Base-by-base conservation (phyloP, 1,140 invertebrate species). In the Theocolax elegans region DNA sequence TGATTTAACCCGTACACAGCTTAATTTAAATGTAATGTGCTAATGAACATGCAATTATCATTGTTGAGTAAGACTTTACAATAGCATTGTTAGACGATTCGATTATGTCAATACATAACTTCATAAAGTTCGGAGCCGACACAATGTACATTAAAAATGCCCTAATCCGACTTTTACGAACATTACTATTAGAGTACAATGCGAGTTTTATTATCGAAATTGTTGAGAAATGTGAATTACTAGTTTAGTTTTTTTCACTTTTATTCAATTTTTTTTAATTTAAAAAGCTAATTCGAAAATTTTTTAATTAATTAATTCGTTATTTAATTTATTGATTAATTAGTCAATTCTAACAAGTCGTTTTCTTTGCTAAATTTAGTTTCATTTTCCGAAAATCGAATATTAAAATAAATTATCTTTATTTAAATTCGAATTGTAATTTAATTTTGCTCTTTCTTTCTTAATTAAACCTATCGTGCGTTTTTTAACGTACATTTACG, bases 11-110 rank as follows among this genome's bases (percentile, higher is more conserved):
- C 68, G 73, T 75, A 78, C 75, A 77, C 77, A 74, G 74, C 76
- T 76, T 77, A 79, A 51, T 74, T 74, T 76, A 72, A 63, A 71
- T 68, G 67, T 74, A 76, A 76, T 72, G 74, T 74, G 71, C 73
- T 76, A 77, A 75, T 68, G 71, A 76, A 76, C 77, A 78, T 78
- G 77, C 76, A 76, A 75, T 76, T 76, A 77, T 76, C 68, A 75
- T 72, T 76, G 42, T 75, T 76, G 67, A 64, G 38, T 70, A 44
- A 70, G 69, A 75, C 73, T 72, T 77, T 73, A 73, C 65, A 74
- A 76, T 76, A 74, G 71, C 73, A 75, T 67, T 75, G 73, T 76
- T 75, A 73, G 67, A 76, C 65, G 56, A 75, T 75, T 76, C 69
- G 60, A 78, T 74, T 73, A 73, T 71, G n/a, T 56, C 23, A 23